Conservation (phyloP, 2,888 invertebrate genomes). For the Drosophila seclusa region DNA sequence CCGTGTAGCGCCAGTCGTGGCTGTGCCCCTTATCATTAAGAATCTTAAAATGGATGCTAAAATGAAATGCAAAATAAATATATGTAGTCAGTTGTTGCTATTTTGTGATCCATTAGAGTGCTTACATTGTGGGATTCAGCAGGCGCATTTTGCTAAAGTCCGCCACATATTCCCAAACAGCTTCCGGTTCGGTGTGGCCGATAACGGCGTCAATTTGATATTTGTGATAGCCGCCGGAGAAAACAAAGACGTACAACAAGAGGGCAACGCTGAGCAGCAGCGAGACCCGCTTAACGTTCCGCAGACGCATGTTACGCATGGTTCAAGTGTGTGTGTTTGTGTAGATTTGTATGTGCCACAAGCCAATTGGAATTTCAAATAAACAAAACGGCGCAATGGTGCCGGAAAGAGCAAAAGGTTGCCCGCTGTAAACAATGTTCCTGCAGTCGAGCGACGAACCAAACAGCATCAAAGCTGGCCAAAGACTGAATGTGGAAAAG, state of each 20-base stretch:
- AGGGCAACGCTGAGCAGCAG: slow-evolving; percentile 45
- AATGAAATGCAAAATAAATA: background rate
- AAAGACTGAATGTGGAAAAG: slow-evolving; percentile 40
- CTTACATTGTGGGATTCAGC: slow-evolving; percentile 91
- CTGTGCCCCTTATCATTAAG: slow-evolving; percentile 88
- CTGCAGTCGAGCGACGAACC: slow-evolving; percentile 25
- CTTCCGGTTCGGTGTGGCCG: slow-evolving; percentile 86
- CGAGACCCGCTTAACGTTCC: slow-evolving; percentile 73
- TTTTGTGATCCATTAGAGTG: slow-evolving; percentile 44
- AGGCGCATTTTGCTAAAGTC: slow-evolving; percentile 90
- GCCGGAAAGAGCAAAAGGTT: background rate
- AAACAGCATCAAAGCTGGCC: slow-evolving; percentile 35
- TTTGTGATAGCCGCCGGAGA: slow-evolving; percentile 83
- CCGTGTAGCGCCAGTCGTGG: slow-evolving; percentile 89
- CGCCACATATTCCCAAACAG: slow-evolving; percentile 90
- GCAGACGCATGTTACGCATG: slow-evolving; percentile 70
- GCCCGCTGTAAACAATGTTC: slow-evolving; percentile 27
- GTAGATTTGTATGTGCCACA: slow-evolving; percentile 12
- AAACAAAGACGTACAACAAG: slow-evolving; percentile 73
- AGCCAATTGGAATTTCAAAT: slow-evolving; percentile 58
- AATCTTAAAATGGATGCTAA: slow-evolving; percentile 88
- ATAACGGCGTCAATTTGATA: slow-evolving; percentile 86
- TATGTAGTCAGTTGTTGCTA: background rate
- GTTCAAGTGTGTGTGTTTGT: slow-evolving; percentile 33
- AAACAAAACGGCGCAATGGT: slow-evolving; percentile 48